These are phyloP conservation scores for Euplagia quadripunctaria DNA, from an alignment of 2,888 invertebrate species.

Conservation along the genomic window DNA sequence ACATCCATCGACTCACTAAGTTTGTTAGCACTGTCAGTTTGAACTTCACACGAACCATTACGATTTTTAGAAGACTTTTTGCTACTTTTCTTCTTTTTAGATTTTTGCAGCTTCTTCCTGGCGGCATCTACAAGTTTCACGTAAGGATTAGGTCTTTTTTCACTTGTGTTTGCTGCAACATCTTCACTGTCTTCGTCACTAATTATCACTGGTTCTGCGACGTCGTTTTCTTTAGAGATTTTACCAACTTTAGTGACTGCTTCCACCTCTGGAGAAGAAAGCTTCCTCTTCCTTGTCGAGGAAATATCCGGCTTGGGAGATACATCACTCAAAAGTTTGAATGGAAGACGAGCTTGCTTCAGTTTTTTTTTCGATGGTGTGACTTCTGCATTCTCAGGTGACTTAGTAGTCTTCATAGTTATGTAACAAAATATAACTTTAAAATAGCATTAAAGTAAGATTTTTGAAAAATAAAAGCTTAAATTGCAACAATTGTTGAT, in stretches of 20 bases:
- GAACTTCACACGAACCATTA: constrained; percentile 45
- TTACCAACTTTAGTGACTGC: constrained; percentile 76
- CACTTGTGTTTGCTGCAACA: constrained; percentile 48
- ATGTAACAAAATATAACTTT: constrained; percentile 32
- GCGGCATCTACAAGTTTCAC: constrained; percentile 79
- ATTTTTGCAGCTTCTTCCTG: constrained; percentile 77
- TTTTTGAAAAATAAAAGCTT: constrained; percentile 26
- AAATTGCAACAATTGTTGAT: constrained; percentile 43
- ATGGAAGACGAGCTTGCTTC: constrained; percentile 88
- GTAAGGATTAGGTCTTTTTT: constrained; percentile 72
- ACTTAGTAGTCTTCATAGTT: constrained; percentile 79
- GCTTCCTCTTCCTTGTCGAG: constrained; percentile 79
- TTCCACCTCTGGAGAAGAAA: constrained; percentile 73
- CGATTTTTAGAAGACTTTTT: constrained; percentile 41
- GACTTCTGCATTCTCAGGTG: constrained; percentile 71
- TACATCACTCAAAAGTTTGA: constrained; percentile 84
- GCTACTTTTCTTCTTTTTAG: constrained; percentile 66
- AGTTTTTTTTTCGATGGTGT: constrained; percentile 87
- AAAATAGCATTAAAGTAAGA: constrained; percentile 43
- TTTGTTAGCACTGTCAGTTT: constrained; percentile 41
- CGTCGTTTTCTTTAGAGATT: constrained; percentile 75
- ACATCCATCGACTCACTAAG: constrained; percentile 66
- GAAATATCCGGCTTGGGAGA: constrained; percentile 69
- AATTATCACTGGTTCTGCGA: constrained; percentile 67
- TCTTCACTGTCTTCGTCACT: constrained; percentile 79